Evolutionary conservation across 1,140 invertebrate genomes (phyloP).

Genomic region (Ruditapes philippinarum): DNA sequence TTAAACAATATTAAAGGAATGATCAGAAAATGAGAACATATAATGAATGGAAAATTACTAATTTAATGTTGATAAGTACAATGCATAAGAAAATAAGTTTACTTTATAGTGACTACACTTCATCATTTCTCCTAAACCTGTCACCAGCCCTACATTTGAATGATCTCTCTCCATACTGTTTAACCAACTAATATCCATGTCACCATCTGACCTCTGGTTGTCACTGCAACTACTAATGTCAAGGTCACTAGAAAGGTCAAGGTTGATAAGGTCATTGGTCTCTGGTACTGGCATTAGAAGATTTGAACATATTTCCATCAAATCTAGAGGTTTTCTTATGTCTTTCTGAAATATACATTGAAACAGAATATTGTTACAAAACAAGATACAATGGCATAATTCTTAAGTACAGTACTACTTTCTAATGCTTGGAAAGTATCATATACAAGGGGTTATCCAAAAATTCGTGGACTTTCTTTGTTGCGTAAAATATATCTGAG

Average conservation of each 20-base stretch:
- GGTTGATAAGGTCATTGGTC: neutral
- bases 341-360: neutral
- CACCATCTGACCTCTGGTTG: slow-evolving; percentile 4
- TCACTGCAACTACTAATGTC: neutral
- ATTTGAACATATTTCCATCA: neutral
- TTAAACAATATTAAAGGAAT: no score
- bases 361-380: no score
- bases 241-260: slow-evolving; percentile 5
- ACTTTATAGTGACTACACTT: slow-evolving; percentile 34
- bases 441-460: no score
- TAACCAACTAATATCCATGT: slow-evolving; percentile 39
- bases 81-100: no score
- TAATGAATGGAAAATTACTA: no score
- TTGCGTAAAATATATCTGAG: no score
- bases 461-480: no score
- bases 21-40: no score
- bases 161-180: slow-evolving; percentile 5
- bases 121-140: slow-evolving; percentile 32
- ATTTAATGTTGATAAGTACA: no score
- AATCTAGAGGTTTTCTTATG: neutral
- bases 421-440: no score
- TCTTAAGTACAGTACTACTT: no score
- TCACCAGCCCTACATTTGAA: neutral
- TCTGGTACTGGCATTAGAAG: neutral
- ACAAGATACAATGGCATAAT: no score